Percentiles rank a stretch among this genome's conserved stretches.
These are phyloP conservation scores for Polia nebulosa DNA, from an alignment of 2,888 invertebrate species.

Conservation along the genomic window DNA sequence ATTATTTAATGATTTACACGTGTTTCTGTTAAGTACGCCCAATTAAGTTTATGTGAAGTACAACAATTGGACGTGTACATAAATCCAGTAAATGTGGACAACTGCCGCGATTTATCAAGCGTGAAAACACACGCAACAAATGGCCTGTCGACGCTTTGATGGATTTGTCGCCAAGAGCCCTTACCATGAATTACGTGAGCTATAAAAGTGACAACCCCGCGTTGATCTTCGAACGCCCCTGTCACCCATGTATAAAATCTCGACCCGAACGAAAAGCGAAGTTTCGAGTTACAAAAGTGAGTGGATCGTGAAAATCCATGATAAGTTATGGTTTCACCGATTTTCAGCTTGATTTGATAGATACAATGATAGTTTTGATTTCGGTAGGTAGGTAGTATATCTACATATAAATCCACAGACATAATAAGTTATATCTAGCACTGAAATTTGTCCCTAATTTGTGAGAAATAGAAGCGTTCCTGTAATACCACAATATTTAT, in stretches of 20 bases:
- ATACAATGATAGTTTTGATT: slow-evolving; percentile 13
- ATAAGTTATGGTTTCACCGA: slow-evolving; percentile 52
- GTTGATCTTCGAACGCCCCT: slow-evolving; percentile 71
- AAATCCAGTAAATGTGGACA: slow-evolving; percentile 88
- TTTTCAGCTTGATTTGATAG: slow-evolving; percentile 31
- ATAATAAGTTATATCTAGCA: no score
- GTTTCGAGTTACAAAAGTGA: slow-evolving; percentile 66
- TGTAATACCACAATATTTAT: neutral
- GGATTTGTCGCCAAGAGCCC: slow-evolving; percentile 89
- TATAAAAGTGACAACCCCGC: slow-evolving; percentile 77
- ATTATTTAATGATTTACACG: slow-evolving; percentile 33
- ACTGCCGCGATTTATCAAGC: slow-evolving; percentile 88
- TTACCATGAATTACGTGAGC: slow-evolving; percentile 82
- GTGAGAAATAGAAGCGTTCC: neutral
- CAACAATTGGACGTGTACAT: slow-evolving; percentile 80
- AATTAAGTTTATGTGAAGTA: slow-evolving; percentile 82
- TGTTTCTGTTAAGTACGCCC: slow-evolving; percentile 65
- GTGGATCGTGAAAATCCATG: slow-evolving; percentile 61
- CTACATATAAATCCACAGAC: neutral
- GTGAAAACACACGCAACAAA: slow-evolving; percentile 89
- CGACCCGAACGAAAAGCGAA: slow-evolving; percentile 55
- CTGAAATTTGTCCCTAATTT: neutral
- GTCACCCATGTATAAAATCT: slow-evolving; percentile 70
- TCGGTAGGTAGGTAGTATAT: neutral
- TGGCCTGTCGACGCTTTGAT: slow-evolving; percentile 89